Conservation (phyloP, 2,888 invertebrate genomes). For the Pediacus dermestoides region DNA sequence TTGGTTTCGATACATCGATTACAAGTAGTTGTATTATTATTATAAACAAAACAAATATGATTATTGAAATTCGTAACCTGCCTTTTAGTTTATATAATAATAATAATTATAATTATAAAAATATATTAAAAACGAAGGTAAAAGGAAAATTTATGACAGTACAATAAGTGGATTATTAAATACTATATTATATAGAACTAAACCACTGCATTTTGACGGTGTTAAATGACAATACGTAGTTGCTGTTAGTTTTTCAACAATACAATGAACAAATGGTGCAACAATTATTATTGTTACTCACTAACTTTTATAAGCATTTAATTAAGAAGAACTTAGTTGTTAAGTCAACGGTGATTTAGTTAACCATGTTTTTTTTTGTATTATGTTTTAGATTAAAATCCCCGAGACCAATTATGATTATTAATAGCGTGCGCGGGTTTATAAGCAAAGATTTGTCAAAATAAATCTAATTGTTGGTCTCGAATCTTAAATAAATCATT, state of each 20-base stretch:
- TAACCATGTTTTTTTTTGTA: conserved; percentile 34
- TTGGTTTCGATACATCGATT: conserved; percentile 42
- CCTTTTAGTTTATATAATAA: no score
- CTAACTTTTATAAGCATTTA: conserved; percentile 48
- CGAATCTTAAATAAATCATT: no score
- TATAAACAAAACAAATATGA: no score
- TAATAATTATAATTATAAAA: conserved; percentile 12
- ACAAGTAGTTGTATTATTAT: conserved; percentile 19
- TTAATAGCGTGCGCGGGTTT: conserved; percentile 3
- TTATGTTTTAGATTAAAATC: conserved; percentile 29
- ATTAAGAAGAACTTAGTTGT: conserved; percentile 34
- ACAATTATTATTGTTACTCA: conserved; percentile 39
- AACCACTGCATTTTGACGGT: conserved; percentile 44
- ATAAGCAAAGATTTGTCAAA: conserved; percentile 1
- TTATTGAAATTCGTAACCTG: no score
- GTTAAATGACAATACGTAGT: conserved; percentile 52
- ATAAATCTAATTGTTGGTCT: conserved; percentile 5
- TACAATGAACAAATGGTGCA: conserved; percentile 53
- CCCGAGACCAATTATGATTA: conserved; percentile 13
- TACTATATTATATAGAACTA: no score
- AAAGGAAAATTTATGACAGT: conserved; percentile 38
- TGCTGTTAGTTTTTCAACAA: conserved; percentile 45
- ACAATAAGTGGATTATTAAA: conserved; percentile 44
- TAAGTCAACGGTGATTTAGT: conserved; percentile 46
- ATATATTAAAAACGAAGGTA: conserved; percentile 2